Base-by-base conservation (phyloP, 2,888 invertebrate genomes). In the Lycophotia porphyrea region DNA sequence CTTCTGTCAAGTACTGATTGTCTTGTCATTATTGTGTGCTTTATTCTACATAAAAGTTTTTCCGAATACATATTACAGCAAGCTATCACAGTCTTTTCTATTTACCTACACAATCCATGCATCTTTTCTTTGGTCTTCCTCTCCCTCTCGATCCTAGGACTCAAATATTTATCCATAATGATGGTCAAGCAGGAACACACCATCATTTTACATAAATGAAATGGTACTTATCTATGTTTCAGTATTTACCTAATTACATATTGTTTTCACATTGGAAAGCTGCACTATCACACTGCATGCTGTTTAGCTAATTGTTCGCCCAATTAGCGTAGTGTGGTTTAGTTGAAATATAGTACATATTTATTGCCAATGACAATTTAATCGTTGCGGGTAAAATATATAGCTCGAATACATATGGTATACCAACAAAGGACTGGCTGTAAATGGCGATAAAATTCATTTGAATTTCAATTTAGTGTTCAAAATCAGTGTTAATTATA, bases 321-420 rank as follows among this genome's bases (percentile, higher is more conserved):
- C 66, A 81, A 83, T 80, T 82, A 70, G 63, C 36, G 61, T 34
- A 76, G 67, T 84, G 66, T 55, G 34, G 61, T 74, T 64, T 68
- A 71, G 81, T 73, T 81, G 39, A 65, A 81, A 71, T 49, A 67
- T 52, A 71, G 58, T 76, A 78, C 7, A 42, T 61, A 70, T 81
- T 61, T 76, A 69, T 36, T 52, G 63, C 55, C 39, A 74, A 76
- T 70, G 68, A 81, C 66, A 47, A 60, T 76, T 64, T 71, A 64
- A 82, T 80, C 39, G 69, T 52, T 39, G 27, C 52, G 31, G n/a
- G 18, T 65, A 47, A 68, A n/a, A 60, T 69, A 52, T 65, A 13
- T 44, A 36, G n/a, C 44, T 78, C 27, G 27, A 61, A 39, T 21
- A 27, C 72, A 58, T 18, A 78, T 36, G 11, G 15, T 31, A n/a